Evolutionary conservation across 2,113 vertebrate species (phyloP).

Genomic region (Seriola dumerili): DNA sequence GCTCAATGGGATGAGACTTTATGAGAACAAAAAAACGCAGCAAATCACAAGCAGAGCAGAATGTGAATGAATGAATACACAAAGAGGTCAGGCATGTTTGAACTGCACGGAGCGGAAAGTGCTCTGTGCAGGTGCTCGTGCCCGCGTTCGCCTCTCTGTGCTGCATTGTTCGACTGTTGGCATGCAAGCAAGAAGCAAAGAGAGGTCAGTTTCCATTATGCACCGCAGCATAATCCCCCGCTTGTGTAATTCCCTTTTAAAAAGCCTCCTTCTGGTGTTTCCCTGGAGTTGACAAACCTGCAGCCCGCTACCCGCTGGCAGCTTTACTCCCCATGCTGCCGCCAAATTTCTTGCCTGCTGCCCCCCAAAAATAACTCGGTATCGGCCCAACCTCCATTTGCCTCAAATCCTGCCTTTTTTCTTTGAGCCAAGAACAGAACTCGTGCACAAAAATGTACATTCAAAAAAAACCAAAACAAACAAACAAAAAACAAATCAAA

Average conservation of each 20-base stretch:
- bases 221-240: constrained; percentile 68
- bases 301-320: constrained; percentile 36
- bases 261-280: constrained; percentile 78
- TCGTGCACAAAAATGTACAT: background rate
- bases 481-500: background rate
- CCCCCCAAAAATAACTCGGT: background rate
- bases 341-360: constrained; percentile 4
- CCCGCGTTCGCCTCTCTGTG: background rate
- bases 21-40: background rate
- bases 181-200: constrained; percentile 58
- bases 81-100: constrained; percentile 49
- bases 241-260: constrained; percentile 76
- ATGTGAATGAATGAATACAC: constrained; percentile 17
- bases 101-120: constrained; percentile 20
- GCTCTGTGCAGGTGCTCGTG: constrained; percentile 51
- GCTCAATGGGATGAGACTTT: background rate
- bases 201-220: constrained; percentile 78
- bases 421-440: constrained; percentile 4
- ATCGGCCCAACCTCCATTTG: background rate
- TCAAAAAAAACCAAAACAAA: too few relatives aligned
- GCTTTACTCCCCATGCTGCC: background rate
- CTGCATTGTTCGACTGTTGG: constrained; percentile 54
- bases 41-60: background rate
- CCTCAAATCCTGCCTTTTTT: constrained; percentile 11
- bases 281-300: constrained; percentile 56